phyloP scores from a whole-genome alignment of 2,797 vertebrate genomes.

The Scolopax rusticola region DNA sequence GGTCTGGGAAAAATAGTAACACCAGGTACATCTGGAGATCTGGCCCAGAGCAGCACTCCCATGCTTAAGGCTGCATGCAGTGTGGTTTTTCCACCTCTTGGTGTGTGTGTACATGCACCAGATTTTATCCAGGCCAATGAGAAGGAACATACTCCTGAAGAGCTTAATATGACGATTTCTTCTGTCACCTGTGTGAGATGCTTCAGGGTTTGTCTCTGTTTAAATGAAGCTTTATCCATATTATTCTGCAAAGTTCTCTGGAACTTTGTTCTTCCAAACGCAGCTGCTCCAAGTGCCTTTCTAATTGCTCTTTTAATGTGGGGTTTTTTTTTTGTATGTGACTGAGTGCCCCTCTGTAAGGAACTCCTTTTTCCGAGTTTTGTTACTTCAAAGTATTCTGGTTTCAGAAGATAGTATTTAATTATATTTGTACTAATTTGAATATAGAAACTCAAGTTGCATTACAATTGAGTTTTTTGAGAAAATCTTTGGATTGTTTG shows the following conservation, averaged over 20 bases:
- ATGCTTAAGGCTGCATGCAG: background rate
- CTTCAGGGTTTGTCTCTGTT: background rate
- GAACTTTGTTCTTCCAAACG: background rate
- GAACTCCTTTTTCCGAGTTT: background rate
- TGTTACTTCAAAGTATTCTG: background rate
- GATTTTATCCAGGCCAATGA: background rate
- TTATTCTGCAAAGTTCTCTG: background rate
- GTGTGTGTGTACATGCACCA: background rate
- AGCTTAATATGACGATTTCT: background rate
- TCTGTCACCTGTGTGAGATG: background rate
- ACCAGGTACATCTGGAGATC: background rate
- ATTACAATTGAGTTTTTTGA: background rate
- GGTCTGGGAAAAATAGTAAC: background rate
- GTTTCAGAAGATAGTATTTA: background rate
- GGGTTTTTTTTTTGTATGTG: background rate
- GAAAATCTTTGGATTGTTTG: background rate
- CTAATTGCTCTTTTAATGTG: background rate
- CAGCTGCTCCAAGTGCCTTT: background rate
- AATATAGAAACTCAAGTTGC: background rate
- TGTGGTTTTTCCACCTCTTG: background rate
- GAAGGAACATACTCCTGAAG: background rate
- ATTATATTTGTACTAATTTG: background rate
- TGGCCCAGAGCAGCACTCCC: background rate
- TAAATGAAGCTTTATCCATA: background rate
- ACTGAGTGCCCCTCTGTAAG: background rate